Conservation (phyloP, 2,113 vertebrate genomes). For the Eulacestoma nigropectus region DNA sequence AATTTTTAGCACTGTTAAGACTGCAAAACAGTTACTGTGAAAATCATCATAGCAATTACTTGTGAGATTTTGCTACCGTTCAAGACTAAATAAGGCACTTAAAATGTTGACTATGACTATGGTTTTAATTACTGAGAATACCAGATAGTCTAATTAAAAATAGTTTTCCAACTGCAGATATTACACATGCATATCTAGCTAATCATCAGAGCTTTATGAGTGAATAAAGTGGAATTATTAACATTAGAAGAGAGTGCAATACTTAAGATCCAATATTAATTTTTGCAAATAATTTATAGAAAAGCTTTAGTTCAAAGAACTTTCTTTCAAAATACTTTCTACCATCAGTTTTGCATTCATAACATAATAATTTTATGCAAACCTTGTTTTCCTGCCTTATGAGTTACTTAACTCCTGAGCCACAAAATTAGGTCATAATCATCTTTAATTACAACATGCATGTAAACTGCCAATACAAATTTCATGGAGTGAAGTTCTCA, state of each 20-base stretch:
- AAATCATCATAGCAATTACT: background rate
- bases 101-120: background rate
- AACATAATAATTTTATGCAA: slow-evolving; percentile 53
- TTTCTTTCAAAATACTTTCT: slow-evolving; percentile 17
- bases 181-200: background rate
- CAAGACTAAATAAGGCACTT: background rate
- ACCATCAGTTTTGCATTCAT: slow-evolving; percentile 51
- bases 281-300: background rate
- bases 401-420: slow-evolving; percentile 58
- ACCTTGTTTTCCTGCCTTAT: slow-evolving; percentile 54
- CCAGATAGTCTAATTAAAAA: background rate
- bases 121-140: background rate
- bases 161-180: background rate
- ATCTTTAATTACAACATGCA: slow-evolving; percentile 60
- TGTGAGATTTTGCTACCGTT: background rate
- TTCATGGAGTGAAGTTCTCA: slow-evolving; percentile 7
- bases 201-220: background rate
- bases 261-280: slow-evolving; percentile 1
- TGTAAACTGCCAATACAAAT: slow-evolving; percentile 60
- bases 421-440: slow-evolving; percentile 62
- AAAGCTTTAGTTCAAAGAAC: slow-evolving; percentile 12
- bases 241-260: background rate
- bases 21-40: background rate
- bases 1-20: background rate
- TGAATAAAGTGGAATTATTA: slow-evolving; percentile 1